These are phyloP conservation scores for Dasyprocta punctata DNA, from an alignment of 2,113 vertebrate species.

Conservation along the genomic window DNA sequence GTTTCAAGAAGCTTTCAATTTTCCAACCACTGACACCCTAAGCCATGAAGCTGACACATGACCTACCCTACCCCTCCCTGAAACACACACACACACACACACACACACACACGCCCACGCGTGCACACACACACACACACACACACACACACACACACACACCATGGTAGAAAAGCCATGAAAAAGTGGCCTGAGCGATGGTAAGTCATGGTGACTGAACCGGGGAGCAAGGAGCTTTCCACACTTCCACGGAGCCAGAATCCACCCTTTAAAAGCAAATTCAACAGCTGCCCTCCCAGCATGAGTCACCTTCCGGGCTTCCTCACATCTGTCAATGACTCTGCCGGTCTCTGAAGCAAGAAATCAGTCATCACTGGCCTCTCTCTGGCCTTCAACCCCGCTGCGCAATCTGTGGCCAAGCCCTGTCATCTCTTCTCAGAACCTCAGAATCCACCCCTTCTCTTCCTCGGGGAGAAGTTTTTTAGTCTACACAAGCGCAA, in stretches of 20 bases:
- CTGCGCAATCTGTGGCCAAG: background rate
- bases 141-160: background rate
- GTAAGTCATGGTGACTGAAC: background rate
- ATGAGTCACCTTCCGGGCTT: conserved; percentile 25
- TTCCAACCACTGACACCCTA: conserved; percentile 6
- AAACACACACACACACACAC: background rate
- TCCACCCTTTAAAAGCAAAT: conserved; percentile 11
- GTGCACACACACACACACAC: background rate
- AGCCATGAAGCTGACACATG: background rate
- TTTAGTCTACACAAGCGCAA: background rate
- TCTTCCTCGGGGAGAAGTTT: background rate
- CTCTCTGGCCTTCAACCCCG: conserved; percentile 12
- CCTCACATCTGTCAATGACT: conserved; percentile 66
- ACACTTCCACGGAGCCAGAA: background rate
- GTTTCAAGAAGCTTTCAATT: background rate
- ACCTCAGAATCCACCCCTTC: background rate
- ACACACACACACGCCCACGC: background rate
- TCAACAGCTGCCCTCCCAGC: conserved; percentile 59
- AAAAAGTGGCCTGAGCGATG: background rate
- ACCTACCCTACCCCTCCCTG: background rate
- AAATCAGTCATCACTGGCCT: conserved; percentile 49
- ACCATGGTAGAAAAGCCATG: background rate
- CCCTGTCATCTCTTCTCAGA: conserved; percentile 50
- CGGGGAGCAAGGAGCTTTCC: background rate
- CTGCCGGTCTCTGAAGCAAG: conserved; percentile 4